A percentile compares a stretch with the other conserved stretches of the same genome.
phyloP scores from a whole-genome alignment of 2,113 vertebrate genomes.

The Pseudorasbora parva region DNA sequence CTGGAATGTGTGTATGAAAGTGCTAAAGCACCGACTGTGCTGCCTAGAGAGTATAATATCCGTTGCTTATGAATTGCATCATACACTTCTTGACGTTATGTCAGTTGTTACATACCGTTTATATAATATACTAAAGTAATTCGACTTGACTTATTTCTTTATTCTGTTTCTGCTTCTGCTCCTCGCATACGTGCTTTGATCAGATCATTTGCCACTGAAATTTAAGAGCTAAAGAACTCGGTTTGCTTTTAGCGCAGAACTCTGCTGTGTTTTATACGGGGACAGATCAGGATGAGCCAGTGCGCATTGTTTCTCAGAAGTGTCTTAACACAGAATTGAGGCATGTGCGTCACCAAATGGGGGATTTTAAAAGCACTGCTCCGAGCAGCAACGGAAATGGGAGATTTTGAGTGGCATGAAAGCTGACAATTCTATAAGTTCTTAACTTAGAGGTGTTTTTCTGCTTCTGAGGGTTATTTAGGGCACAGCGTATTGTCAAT shows the following conservation, averaged over 20 bases:
- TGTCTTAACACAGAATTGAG: conserved; percentile 24
- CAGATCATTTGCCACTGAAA: background rate
- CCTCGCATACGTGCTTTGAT: background rate
- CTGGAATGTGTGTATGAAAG: conserved; percentile 44
- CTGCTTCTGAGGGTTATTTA: conserved; percentile 39
- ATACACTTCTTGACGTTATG: conserved; percentile 49
- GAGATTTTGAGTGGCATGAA: conserved; percentile 15
- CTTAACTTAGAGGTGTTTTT: conserved; percentile 53
- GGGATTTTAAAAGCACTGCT: conserved; percentile 49
- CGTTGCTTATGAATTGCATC: conserved; percentile 65
- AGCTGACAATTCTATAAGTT: conserved; percentile 30
- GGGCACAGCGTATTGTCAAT: conserved; percentile 31
- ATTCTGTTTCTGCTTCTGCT: conserved; percentile 10
- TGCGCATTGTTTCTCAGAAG: conserved; percentile 23
- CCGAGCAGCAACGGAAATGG: conserved; percentile 11
- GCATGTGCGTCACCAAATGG: conserved; percentile 29
- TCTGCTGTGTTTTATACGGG: background rate
- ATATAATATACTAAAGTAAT: background rate
- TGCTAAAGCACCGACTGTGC: conserved; percentile 32
- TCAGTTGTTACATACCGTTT: background rate
- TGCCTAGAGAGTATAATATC: conserved; percentile 8
- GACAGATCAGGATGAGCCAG: background rate
- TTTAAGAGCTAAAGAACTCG: background rate
- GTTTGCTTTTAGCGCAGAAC: conserved; percentile 11
- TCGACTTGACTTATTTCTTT: conserved; percentile 52